Conservation (phyloP, 2,888 invertebrate species). For the Nebria brevicollis region DNA sequence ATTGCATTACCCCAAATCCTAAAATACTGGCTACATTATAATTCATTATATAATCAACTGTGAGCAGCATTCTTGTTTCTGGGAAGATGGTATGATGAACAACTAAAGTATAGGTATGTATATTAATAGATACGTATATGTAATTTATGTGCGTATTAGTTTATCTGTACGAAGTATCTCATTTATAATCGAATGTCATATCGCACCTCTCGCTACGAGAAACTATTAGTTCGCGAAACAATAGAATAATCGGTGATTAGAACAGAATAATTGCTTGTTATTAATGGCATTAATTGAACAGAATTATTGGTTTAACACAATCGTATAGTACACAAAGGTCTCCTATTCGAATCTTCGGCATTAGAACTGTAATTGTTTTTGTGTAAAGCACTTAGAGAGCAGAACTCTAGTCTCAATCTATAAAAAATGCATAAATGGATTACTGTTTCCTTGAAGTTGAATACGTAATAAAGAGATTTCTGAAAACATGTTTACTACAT, state of each 20-base stretch:
- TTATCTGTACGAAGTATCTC: neutral
- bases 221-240: conserved; percentile 1
- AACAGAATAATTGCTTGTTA: conserved; percentile 17
- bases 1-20: too few species aligned
- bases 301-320: conserved; percentile 17
- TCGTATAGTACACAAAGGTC: neutral
- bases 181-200: neutral
- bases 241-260: conserved; percentile 7
- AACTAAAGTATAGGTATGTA: too few species aligned
- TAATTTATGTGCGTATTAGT: neutral
- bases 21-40: too few species aligned
- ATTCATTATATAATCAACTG: too few species aligned
- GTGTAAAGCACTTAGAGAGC: neutral
- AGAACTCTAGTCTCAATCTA: neutral
- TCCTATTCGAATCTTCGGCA: neutral
- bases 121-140: neutral
- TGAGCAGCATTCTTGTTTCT: too few species aligned
- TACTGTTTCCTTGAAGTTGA: too few species aligned
- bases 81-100: too few species aligned
- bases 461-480: too few species aligned
- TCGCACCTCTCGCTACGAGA: neutral
- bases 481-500: too few species aligned
- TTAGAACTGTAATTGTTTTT: neutral
- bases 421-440: too few species aligned
- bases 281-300: conserved; percentile 13